Conservation (phyloP, 2,113 vertebrate species). For the Misgurnus mizolepis region DNA sequence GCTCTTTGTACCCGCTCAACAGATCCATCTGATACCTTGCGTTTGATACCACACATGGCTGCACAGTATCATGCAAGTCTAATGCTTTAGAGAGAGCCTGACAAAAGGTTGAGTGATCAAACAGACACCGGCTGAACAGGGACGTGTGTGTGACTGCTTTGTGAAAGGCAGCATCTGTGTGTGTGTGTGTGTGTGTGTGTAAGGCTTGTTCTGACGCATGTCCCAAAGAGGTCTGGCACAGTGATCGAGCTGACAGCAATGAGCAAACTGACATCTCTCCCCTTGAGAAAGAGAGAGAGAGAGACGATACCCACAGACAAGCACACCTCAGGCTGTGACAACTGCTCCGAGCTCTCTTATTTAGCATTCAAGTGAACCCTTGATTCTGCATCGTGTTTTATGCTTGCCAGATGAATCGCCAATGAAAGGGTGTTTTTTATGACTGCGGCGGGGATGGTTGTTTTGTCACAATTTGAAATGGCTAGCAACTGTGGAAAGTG, state of each 20-base stretch:
- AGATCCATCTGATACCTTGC: neutral
- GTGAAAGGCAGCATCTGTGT: constrained; percentile 3
- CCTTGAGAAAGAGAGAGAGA: constrained; percentile 8
- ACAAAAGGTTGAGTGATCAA: constrained; percentile 30
- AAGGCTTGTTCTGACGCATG: constrained; percentile 44
- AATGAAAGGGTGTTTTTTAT: constrained; percentile 21
- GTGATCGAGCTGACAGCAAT: constrained; percentile 37
- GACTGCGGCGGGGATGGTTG: constrained; percentile 16
- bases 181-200: constrained; percentile 5
- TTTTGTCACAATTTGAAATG: constrained; percentile 7
- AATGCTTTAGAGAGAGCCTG: constrained; percentile 1
- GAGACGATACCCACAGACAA: constrained; percentile 41
- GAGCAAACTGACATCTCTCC: constrained; percentile 39
- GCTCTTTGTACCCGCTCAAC: neutral
- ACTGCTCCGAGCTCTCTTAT: constrained; percentile 38
- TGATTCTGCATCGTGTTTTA: constrained; percentile 34
- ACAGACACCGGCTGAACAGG: constrained; percentile 15
- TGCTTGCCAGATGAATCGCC: constrained; percentile 17
- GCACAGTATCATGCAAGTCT: constrained; percentile 5
- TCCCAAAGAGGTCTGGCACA: constrained; percentile 47
- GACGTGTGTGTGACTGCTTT: neutral
- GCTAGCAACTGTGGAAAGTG: constrained; percentile 24
- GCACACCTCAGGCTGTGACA: constrained; percentile 47
- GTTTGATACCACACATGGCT: neutral
- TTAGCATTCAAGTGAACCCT: constrained; percentile 51